Percentiles rank a stretch among this genome's conserved stretches.
Conservation (phyloP, 2,888 invertebrate species). For the Cheilosia scutellata region DNA sequence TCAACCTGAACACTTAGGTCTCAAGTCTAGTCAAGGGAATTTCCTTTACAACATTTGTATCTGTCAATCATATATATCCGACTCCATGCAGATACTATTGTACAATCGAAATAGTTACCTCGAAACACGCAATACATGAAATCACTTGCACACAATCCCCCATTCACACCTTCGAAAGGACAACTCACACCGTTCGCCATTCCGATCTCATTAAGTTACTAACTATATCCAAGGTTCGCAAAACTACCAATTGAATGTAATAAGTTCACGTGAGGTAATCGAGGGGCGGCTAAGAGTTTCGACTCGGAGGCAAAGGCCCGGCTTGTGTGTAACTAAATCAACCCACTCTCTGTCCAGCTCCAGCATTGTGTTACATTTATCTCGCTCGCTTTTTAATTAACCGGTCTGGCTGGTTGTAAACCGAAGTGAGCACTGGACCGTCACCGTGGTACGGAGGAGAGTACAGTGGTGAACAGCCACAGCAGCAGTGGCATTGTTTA, state of each 20-base stretch:
- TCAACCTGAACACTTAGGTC: too few relatives aligned
- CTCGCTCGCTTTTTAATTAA: constrained; percentile 38
- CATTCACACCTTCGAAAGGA: background rate
- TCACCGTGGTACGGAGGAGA: background rate
- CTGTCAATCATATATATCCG: too few relatives aligned
- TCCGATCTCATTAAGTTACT: background rate
- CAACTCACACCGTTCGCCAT: background rate
- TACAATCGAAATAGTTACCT: too few relatives aligned
- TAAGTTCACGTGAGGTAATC: background rate
- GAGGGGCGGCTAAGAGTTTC: background rate
- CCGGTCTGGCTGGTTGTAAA: constrained; percentile 54
- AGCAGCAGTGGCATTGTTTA: background rate
- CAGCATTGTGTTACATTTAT: constrained; percentile 41
- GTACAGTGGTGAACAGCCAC: background rate
- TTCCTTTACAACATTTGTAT: too few relatives aligned
- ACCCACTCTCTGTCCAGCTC: background rate
- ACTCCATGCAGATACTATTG: too few relatives aligned
- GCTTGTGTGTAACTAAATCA: background rate
- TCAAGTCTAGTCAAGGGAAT: too few relatives aligned
- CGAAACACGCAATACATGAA: too few relatives aligned
- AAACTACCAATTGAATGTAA: too few relatives aligned
- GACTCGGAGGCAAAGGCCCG: background rate
- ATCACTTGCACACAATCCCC: too few relatives aligned
- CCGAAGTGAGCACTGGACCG: background rate
- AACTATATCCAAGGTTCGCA: background rate